Evolutionary conservation across 2,888 invertebrate species (phyloP).

Genomic region (Nasonia oneida): DNA sequence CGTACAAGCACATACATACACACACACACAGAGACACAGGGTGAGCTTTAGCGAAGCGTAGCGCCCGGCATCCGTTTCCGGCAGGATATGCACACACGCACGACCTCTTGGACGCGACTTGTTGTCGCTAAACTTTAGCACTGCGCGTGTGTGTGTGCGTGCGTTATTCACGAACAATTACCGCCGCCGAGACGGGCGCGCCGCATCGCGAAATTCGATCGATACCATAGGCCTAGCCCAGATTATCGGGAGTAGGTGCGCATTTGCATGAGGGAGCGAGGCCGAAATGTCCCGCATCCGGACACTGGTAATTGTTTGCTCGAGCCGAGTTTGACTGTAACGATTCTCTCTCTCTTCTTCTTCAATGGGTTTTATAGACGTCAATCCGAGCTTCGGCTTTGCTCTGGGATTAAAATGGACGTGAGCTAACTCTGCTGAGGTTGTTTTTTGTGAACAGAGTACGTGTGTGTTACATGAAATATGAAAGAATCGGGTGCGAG

Average conservation of each 20-base stretch:
- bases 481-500: background rate
- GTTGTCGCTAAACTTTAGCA: background rate
- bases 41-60: conserved; percentile 73
- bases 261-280: conserved; percentile 36
- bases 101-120: conserved; percentile 7
- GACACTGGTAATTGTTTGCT: conserved; percentile 17
- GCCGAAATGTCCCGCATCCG: conserved; percentile 44
- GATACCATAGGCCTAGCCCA: conserved; percentile 36
- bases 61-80: conserved; percentile 75
- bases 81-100: conserved; percentile 73
- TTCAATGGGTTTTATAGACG: background rate
- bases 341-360: conserved; percentile 17
- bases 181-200: conserved; percentile 38
- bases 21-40: conserved; percentile 48
- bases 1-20: conserved; percentile 33
- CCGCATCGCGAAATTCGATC: conserved; percentile 45
- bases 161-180: background rate
- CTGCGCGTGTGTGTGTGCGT: background rate
- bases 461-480: background rate
- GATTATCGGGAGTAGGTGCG: conserved; percentile 29
- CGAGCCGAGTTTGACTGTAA: conserved; percentile 13
- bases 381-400: background rate
- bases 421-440: background rate
- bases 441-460: background rate
- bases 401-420: background rate